Evolutionary conservation across 2,113 vertebrate genomes (phyloP), one percentile per base, ranked within the genome.

Genomic region (Pipra filicauda): DNA sequence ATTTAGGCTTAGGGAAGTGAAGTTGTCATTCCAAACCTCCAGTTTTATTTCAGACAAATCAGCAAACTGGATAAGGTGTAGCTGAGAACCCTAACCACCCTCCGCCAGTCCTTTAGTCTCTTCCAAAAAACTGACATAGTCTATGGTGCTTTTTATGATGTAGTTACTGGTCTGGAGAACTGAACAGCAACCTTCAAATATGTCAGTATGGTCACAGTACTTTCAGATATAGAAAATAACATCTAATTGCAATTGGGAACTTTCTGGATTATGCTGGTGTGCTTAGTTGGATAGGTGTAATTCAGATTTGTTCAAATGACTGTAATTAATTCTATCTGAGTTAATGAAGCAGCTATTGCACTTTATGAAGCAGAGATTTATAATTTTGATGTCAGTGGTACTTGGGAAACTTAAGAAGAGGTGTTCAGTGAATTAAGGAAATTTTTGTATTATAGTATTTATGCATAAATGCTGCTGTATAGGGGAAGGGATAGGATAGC

Each of bases 261-360:
- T 76, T 90, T 70, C 23, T 80, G 41, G 67, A 74, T 75, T 10
- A 3, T 66, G 54, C 55, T 94, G 37, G 35, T 65, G 10, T 20
- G 19, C 82, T 87, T 81, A 83, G 92, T 85, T 88, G 85, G 72
- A 83, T 88, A 79, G 67, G 46, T 95, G 52, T 91, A 86, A 77
- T 88, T 84, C 85, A 81, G 21, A 6, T 87, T 88, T 90, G 55
- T 83, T 94, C 64, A 83, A 73, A 91, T 94, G 33, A 80, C 67
- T 92, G 30, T 86, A 94, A 95, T 96, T 94, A 74, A 74, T 65
- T 90, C 43, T 77, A 48, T 58, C 61, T 87, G 78, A 96, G 75
- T 96, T 94, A 94, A 90, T 80, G 85, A 91, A 95, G 82, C 89
- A 80, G 49, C 66, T 89, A 88, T 89, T 94, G 72, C 51, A 85